Evolutionary conservation across 35 echinoderm and acorn worm species (phyloP), one percentile per base, ranked within the genome.

Genomic region (Patiria miniata): DNA sequence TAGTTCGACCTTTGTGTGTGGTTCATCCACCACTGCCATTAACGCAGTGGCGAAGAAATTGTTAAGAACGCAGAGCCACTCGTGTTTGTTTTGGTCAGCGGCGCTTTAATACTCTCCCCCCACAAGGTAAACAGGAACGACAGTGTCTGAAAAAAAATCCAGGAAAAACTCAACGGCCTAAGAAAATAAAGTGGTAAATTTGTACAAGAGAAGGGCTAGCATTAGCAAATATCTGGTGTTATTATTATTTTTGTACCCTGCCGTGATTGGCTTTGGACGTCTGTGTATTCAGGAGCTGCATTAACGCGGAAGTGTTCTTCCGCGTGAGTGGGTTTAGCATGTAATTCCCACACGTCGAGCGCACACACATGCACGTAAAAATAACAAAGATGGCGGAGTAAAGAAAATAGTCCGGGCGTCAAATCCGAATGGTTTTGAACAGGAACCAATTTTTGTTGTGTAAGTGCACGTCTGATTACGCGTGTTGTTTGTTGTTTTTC

Each of bases 181-280:
- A 73, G 19, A 73, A 73, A 73, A 73, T 73, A 73, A 47, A 26
- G 65, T 73, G 29, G n/a, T 73, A 73, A 36, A 73, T 73, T 73
- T 73, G 65, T 18, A 73, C 34, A 73, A 73, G 65, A 73, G 19
- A n/a, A 23, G 65, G 18, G 14, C 28, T 22, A 3, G 65, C 42
- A 47, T 47, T 47, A 47, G 65, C 23, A 30, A 73, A 73, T 73
- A 73, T 73, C 29, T 73, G 19, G 21, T 73, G 65, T 73, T 73
- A 30, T 73, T 73, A 32, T 30, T 73, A 34, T 73, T 73, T 73
- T 34, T 73, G 42, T 47, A 47, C 21, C 65, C 65, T 73, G 65
- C 14, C 65, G 21, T 73, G 65, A 34, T 73, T 32, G 34, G 65
- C 65, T 28, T 26, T 73, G 14, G 18, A 18, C 28, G 65, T 73